Evolutionary conservation across 1,140 invertebrate species (phyloP).

Genomic region (Drosophila navojoa): DNA sequence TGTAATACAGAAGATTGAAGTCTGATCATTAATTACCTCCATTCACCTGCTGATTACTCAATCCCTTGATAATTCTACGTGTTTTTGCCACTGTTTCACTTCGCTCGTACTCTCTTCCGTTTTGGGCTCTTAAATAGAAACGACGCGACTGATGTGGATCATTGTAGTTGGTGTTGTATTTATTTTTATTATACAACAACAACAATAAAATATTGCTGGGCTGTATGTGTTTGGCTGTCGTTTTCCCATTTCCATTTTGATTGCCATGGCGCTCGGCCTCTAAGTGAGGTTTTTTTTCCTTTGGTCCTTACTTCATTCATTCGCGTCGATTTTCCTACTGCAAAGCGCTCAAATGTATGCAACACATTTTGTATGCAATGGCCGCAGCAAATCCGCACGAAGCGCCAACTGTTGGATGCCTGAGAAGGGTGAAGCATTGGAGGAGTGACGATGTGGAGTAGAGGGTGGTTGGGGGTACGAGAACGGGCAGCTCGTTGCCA

Average conservation of each 20-base stretch:
- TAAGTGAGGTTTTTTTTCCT: conserved; percentile 40
- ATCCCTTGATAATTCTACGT: not conserved
- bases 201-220: conserved; percentile 15
- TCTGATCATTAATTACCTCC: no score
- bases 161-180: conserved; percentile 11
- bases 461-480: not conserved
- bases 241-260: conserved; percentile 78
- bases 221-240: conserved; percentile 19
- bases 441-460: not conserved
- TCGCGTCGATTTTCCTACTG: conserved; percentile 16
- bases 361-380: conserved; percentile 80
- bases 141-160: conserved; percentile 17
- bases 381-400: conserved; percentile 73
- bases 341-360: conserved; percentile 73
- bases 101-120: not conserved
- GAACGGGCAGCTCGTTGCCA: conserved; percentile 42
- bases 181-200: conserved; percentile 21
- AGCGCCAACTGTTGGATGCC: conserved; percentile 26
- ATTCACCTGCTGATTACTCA: not conserved
- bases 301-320: not conserved
- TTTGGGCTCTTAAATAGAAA: conserved; percentile 15
- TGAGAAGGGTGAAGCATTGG: not conserved
- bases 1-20: no score
- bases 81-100: not conserved
- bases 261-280: conserved; percentile 42